Evolutionary conservation across 2,888 invertebrate genomes (phyloP), one percentile per base, ranked within the genome.

Genomic region (Lithophane ornitopus): DNA sequence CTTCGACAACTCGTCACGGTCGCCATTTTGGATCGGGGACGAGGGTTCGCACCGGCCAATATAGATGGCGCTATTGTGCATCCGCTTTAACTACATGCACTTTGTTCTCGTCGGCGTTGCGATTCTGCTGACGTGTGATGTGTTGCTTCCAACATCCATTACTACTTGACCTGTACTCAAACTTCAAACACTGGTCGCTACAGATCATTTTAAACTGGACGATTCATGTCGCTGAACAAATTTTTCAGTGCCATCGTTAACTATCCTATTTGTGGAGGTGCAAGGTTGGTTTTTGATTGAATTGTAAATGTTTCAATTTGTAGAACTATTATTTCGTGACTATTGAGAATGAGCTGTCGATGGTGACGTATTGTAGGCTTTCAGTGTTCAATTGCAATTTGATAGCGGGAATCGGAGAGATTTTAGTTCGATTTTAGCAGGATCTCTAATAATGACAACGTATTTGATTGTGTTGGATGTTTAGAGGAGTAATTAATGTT

Each of bases 311-410:
- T 71, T 70, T 39, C 41, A 66, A 39, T 70, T 72, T 82, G 76
- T 80, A 75, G 74, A 84, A 90, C 92, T 91, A 93, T 93, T 95
- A 94, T 94, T 94, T 93, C 91, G 93, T 91, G 92, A 94, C 94
- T 93, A 93, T 94, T 94, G 91, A 92, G 94, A 94, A 93, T 94
- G 94, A 92, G 93, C 94, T 93, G 94, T 94, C 94, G 92, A 93
- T 92, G 89, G 94, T 95, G 96, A 96, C 94, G 93, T 94, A 95
- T 95, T 94, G 94, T 94, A 94, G 94, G 94, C 94, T 94, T 94
- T 93, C 93, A 92, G 86, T 91, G 92, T 92, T 92, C 90, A 86
- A 87, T 89, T 91, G 91, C 92, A 92, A 93, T 93, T 92, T 90
- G 87, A 88, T 84, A 84, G 86, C 86, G 80, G 87, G 84, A 89